Evolutionary conservation across 1,140 invertebrate genomes (phyloP), one percentile per base, ranked within the genome.

Genomic region (Nephila pilipes): DNA sequence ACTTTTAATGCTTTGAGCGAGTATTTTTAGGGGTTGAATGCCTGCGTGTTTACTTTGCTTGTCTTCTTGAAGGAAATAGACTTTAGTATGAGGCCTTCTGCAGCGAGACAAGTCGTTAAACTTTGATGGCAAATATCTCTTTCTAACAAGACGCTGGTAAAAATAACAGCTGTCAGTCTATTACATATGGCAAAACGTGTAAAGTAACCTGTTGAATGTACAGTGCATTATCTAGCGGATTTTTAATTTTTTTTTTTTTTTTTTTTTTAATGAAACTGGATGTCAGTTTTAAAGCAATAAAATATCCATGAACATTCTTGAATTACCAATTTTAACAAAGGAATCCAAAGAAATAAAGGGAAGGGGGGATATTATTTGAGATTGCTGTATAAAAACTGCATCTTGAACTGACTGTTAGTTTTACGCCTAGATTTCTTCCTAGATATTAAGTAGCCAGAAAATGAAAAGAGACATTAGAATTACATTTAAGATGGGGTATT

Each of bases 1-100:
- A 83, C 81, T 83, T 83, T 83, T 83, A 83, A 83, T 83, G 81
- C 46, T 83, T 29, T 18, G 22, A 20, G 81, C 22, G 81, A 83
- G 46, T 83, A 83, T 83, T 83, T 83, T 83, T 83, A 83, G 81
- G 81, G 81, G 81, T 46, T n/a, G 38, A 25, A 54, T 25, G 54
- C 38, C 25, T 4, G 38, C 54, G 38, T 83, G 81, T 83, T 83
- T 83, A 57, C 81, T 55, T 57, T 83, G 81, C 54, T 29, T 83
- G 81, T 57, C 54, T 81, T 81, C 79, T 32, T 46, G 46, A 10
- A 20, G 57, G 57, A 16, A 12, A 58, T 22, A 58, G 57, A 20
- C 57, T 65, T 54, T 36, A 16, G 36, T n/a, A 46, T 46, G 22
- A 57, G 38, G 54, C 25, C 10, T 25, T 54, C 80, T 81, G 80